These are phyloP conservation scores for Lasioglossum vierecki DNA, from an alignment of 2,888 invertebrate genomes.

Conservation along the genomic window DNA sequence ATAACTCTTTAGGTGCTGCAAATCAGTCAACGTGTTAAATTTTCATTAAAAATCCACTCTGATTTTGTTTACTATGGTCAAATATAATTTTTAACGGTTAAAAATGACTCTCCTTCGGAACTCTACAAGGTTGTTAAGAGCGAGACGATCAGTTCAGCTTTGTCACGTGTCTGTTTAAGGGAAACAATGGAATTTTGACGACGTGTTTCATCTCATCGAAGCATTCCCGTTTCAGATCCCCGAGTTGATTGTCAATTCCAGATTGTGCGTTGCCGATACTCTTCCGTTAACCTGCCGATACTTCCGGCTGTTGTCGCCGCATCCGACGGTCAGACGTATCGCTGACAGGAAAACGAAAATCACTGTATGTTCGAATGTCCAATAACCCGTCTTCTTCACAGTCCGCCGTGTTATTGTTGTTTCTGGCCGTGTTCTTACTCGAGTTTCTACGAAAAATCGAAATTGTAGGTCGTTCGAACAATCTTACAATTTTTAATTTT, in stretches of 20 bases:
- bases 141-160: background rate
- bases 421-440: background rate
- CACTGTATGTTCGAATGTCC: conserved; percentile 10
- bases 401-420: background rate
- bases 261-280: conserved; percentile 21
- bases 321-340: conserved; percentile 42
- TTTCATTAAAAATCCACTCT: too few relatives aligned
- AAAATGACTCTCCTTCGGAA: background rate
- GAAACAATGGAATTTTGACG: background rate
- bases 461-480: background rate
- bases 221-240: conserved; percentile 22
- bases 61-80: too few relatives aligned
- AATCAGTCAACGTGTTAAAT: too few relatives aligned
- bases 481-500: background rate
- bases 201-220: conserved; percentile 21
- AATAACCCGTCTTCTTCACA: conserved; percentile 22
- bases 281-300: conserved; percentile 35
- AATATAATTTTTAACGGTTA: too few relatives aligned
- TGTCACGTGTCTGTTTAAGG: conserved; percentile 5
- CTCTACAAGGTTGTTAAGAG: conserved; percentile 37
- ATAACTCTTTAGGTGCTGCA: background rate
- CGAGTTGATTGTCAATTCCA: conserved; percentile 47
- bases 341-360: conserved; percentile 40
- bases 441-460: background rate
- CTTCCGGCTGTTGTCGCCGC: conserved; percentile 44